Evolutionary conservation across 2,797 vertebrate species (phyloP).

Genomic region (Enteromius viviparus): DNA sequence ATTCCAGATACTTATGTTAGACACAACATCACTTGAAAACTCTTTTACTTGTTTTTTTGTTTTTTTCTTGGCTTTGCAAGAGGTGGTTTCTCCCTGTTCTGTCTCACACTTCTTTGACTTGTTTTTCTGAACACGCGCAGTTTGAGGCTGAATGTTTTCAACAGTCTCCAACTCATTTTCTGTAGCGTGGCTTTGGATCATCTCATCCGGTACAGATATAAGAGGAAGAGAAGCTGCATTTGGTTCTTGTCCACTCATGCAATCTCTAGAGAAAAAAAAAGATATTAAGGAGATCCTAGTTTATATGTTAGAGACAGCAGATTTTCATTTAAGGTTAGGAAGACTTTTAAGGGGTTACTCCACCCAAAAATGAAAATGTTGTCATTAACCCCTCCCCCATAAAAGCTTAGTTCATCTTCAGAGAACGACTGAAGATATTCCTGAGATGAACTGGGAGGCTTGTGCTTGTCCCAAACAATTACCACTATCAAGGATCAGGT

Average conservation of each 20-base stretch:
- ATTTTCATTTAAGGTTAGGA: not conserved
- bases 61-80: not conserved
- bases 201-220: not conserved
- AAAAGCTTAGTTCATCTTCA: no score
- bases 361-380: no score
- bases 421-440: no score
- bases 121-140: not conserved
- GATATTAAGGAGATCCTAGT: not conserved
- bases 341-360: not conserved
- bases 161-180: not conserved
- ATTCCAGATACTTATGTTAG: not conserved
- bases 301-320: not conserved
- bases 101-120: not conserved
- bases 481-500: no score
- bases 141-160: not conserved
- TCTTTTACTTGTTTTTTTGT: constrained; percentile 23
- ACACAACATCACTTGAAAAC: not conserved
- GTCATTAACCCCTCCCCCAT: no score
- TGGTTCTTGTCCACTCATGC: not conserved
- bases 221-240: not conserved
- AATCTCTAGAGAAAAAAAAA: not conserved
- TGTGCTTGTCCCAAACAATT: no score
- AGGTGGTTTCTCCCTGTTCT: not conserved
- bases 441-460: no score
- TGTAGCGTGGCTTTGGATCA: not conserved